Base-by-base conservation (phyloP, 1,140 invertebrate genomes). In the Drusus annulatus region DNA sequence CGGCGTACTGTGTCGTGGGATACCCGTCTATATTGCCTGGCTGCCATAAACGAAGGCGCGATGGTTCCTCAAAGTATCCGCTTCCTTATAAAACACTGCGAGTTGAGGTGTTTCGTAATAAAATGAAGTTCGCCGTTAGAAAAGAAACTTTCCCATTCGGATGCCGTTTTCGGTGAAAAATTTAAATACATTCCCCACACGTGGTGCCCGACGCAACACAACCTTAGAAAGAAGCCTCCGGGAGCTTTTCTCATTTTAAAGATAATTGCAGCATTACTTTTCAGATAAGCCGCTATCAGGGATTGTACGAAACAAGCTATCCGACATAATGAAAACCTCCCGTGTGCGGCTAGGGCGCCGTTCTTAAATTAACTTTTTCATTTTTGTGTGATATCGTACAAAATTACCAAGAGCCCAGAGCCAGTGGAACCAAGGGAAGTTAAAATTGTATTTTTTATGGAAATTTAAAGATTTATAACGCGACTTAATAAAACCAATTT, bases 141-240 rank as follows among this genome's bases (percentile, higher is more conserved):
- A 76, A 75, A 81, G 62, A 78, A 81, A 81, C 52, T 81, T 81
- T 78, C 36, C 69, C 74, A 79, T 79, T 78, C 71, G 80, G 74
- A 76, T 65, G 52, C 65, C 51, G 76, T 81, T 75, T 81, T 79
- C 76, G 56, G 10, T 65, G 76, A 69, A 54, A 79, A 81, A 81
- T 81, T 81, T 79, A 75, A 81, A 81, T 76, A 69, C 80, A 81
- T 81, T 81, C 78, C 76, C 75, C 73, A 81, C 80, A 81, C 80
- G 51, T 73, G 80, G 76, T 65, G 80, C 71, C 23, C 63, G 76
- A 79, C 36, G 31, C 69, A 80, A 63, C 28, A 68, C 76, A 76
- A 60, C 36, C 58, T 19, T 23, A 16, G 58, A 25, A 45, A 54
- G 69, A 63, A 78, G 36, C 13, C 56, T 76, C 23, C 25, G 36